A percentile compares a stretch with the other conserved stretches of the same genome.
Evolutionary conservation across 2,888 invertebrate genomes (phyloP).

Genomic region (Sphaerophoria taeniata): DNA sequence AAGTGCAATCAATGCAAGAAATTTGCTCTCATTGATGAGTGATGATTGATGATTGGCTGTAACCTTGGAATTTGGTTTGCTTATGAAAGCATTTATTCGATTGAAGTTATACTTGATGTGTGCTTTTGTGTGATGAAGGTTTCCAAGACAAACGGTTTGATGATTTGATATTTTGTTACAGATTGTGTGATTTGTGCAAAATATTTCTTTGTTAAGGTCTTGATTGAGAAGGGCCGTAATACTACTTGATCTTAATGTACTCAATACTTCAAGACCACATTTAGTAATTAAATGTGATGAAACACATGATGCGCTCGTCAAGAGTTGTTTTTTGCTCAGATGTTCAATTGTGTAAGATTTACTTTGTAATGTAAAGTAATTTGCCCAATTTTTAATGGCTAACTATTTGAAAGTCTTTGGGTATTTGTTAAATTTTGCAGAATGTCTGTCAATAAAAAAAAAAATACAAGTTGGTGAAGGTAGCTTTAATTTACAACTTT

Average conservation of each 20-base stretch:
- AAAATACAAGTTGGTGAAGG: no score
- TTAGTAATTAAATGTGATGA: conserved; percentile 11
- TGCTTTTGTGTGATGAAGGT: background rate
- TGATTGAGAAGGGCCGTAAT: conserved; percentile 1
- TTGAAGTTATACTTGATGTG: background rate
- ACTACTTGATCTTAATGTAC: conserved; percentile 10
- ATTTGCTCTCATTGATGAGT: conserved; percentile 47
- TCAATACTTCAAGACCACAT: conserved; percentile 22
- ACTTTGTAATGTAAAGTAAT: no score
- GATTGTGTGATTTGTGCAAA: conserved; percentile 8
- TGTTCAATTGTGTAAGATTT: no score
- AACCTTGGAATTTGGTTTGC: conserved; percentile 30
- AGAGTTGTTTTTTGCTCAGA: background rate
- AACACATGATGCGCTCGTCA: background rate
- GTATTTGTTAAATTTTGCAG: no score
- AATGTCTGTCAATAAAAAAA: no score
- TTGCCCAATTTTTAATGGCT: no score
- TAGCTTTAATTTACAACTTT: no score
- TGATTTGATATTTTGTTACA: conserved; percentile 7
- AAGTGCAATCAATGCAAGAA: conserved; percentile 50
- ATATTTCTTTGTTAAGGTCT: background rate
- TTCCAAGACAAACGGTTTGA: conserved; percentile 24
- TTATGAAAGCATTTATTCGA: conserved; percentile 18
- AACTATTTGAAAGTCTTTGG: no score
- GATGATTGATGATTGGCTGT: conserved; percentile 34